Conservation (phyloP, 2,113 vertebrate species). For the Macroglossus sobrinus region DNA sequence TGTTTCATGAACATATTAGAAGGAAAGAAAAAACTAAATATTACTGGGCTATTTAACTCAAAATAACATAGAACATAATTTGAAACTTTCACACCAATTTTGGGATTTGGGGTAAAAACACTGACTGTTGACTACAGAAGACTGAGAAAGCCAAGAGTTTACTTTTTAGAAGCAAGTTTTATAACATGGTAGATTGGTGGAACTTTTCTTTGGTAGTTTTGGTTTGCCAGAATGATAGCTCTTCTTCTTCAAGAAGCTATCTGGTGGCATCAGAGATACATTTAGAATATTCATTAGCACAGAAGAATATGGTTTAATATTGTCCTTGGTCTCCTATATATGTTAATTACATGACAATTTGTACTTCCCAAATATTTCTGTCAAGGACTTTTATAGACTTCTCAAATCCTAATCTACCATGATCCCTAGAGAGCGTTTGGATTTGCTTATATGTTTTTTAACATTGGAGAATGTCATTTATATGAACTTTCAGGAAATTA, state of each 20-base stretch:
- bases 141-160: not conserved
- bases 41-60: not conserved
- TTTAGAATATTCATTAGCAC: not conserved
- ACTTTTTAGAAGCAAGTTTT: not conserved
- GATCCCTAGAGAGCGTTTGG: not conserved
- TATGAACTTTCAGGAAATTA: not conserved
- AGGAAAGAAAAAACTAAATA: not conserved
- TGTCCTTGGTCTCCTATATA: not conserved
- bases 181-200: not conserved
- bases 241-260: not conserved
- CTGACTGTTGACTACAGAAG: not conserved
- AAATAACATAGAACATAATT: not conserved
- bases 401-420: not conserved
- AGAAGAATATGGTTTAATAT: not conserved
- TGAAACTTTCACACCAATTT: not conserved
- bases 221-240: not conserved
- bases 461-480: not conserved
- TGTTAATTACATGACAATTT: not conserved
- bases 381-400: not conserved
- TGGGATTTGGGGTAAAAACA: not conserved
- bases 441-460: not conserved
- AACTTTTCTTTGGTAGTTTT: not conserved
- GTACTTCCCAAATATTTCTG: not conserved
- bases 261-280: not conserved
- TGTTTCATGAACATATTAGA: not conserved